These are phyloP conservation scores for Hemiscyllium ocellatum DNA, from an alignment of 2,113 vertebrate species.

Conservation along the genomic window DNA sequence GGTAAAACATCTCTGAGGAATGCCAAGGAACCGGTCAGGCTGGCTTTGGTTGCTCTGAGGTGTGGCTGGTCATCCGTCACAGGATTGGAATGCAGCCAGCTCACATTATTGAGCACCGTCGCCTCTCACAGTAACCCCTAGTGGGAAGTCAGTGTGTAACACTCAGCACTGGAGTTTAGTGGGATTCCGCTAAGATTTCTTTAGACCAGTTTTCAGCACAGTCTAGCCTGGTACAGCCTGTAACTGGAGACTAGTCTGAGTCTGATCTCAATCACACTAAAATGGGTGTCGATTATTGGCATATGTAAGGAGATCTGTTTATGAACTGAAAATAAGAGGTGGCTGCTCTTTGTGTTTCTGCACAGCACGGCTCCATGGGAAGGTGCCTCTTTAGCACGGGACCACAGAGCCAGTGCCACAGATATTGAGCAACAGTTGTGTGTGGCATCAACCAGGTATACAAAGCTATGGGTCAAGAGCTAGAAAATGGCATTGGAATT, in stretches of 20 bases:
- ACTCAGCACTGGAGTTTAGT: neutral
- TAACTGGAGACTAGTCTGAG: neutral
- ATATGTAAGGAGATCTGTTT: neutral
- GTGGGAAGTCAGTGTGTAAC: neutral
- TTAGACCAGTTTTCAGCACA: neutral
- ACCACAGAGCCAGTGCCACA: no score
- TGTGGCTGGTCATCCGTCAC: neutral
- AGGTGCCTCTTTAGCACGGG: neutral
- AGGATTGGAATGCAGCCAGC: neutral
- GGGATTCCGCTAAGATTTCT: neutral
- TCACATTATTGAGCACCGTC: neutral
- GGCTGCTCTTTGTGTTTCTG: neutral
- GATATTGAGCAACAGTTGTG: no score
- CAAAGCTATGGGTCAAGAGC: no score
- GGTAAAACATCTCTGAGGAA: constrained; percentile 5
- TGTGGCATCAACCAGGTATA: no score
- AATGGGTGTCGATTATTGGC: neutral
- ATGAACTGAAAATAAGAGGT: neutral
- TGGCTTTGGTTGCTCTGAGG: neutral
- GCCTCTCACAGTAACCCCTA: neutral
- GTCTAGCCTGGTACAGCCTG: neutral
- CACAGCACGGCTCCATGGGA: neutral
- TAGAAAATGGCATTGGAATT: no score
- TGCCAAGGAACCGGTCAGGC: neutral
- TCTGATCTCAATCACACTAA: neutral